Conservation (phyloP, 2,888 invertebrate genomes). For the Mantis religiosa region DNA sequence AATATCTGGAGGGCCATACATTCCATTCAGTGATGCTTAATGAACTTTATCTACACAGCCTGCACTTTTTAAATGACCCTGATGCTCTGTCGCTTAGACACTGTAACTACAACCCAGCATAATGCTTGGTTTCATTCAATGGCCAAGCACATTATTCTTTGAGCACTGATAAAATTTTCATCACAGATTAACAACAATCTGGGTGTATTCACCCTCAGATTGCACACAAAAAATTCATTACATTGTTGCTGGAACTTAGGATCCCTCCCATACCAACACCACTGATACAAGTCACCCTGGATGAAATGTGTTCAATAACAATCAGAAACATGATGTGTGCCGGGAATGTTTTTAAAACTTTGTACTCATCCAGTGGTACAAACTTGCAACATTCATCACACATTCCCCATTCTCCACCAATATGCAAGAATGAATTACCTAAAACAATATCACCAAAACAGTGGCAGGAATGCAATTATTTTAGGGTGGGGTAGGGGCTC, state of each 20-base stretch:
- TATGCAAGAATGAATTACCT: background rate
- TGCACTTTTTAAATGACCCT: background rate
- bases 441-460: background rate
- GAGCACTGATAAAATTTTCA: slow-evolving; percentile 14
- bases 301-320: background rate
- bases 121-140: background rate
- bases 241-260: background rate
- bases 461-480: background rate
- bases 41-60: background rate
- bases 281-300: background rate
- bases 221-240: background rate
- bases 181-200: background rate
- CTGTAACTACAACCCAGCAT: slow-evolving; percentile 31
- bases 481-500: background rate
- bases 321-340: slow-evolving; percentile 12
- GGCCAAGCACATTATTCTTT: slow-evolving; percentile 23
- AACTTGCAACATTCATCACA: background rate
- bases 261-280: background rate
- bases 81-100: background rate
- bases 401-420: background rate
- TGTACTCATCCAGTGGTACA: background rate
- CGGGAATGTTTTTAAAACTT: slow-evolving; percentile 3
- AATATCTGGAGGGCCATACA: background rate
- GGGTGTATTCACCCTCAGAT: background rate
- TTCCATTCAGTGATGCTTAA: background rate